phyloP scores from a whole-genome alignment of 2,113 vertebrate genomes.

The Miniopterus natalensis region DNA sequence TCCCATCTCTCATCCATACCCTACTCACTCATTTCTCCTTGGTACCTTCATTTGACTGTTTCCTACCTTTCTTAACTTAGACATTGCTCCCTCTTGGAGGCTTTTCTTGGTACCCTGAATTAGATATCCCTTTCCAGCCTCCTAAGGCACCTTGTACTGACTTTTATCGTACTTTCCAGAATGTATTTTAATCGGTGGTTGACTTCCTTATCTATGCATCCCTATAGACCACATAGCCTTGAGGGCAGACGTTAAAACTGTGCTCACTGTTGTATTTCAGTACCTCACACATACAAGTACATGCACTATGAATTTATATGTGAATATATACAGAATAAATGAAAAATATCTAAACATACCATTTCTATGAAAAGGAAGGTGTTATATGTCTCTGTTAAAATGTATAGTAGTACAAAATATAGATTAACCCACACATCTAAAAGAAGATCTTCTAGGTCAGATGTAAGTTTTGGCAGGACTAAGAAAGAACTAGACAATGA shows the following conservation, averaged over 20 bases:
- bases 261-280: neutral
- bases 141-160: neutral
- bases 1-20: neutral
- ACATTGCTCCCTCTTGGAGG: neutral
- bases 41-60: neutral
- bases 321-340: conserved; percentile 7
- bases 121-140: neutral
- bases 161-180: conserved; percentile 13
- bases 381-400: neutral
- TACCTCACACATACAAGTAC: neutral
- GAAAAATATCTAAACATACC: neutral
- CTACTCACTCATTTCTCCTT: neutral
- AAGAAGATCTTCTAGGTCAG: neutral
- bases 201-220: neutral
- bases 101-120: neutral
- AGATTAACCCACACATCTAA: neutral
- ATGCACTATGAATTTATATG: neutral
- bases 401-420: neutral
- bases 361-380: neutral
- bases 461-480: neutral
- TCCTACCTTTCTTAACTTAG: neutral
- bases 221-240: neutral
- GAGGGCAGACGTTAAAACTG: neutral
- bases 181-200: conserved; percentile 9
- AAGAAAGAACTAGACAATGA: neutral